Evolutionary conservation across 1,140 invertebrate species (phyloP).

Genomic region (Drosophila punjabiensis): DNA sequence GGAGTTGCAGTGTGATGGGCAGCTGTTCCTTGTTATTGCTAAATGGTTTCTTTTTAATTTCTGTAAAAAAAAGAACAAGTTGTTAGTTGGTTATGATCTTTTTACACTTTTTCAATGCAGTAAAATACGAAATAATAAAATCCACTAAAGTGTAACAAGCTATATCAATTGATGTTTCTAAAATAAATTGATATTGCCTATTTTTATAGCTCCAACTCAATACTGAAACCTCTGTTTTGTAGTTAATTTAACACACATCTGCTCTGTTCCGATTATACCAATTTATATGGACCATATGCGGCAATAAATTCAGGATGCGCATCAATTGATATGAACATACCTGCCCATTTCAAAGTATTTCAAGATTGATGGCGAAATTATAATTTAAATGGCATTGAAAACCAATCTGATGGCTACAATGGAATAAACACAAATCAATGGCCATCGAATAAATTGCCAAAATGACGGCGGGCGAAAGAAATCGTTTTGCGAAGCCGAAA

Average conservation of each 20-base stretch:
- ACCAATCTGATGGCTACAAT: constrained; percentile 27
- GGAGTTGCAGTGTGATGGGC: not conserved
- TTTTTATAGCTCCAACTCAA: not conserved
- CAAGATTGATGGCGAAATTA: constrained; percentile 20
- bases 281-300: not conserved
- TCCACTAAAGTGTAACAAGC: too few species aligned
- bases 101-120: too few species aligned
- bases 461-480: constrained; percentile 18
- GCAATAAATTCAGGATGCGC: constrained; percentile 1
- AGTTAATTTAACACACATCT: not conserved
- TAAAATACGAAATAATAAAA: too few species aligned
- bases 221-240: not conserved
- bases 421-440: constrained; percentile 28
- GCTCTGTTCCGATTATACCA: not conserved
- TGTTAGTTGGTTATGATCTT: not conserved
- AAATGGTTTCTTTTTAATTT: not conserved
- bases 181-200: not conserved
- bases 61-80: constrained; percentile 28
- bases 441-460: constrained; percentile 39
- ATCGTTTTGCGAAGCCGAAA: constrained; percentile 10
- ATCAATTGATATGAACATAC: not conserved
- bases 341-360: constrained; percentile 8
- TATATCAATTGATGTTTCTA: too few species aligned
- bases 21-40: not conserved
- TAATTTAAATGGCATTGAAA: constrained; percentile 22